Percentiles rank a stretch among this genome's conserved stretches.
phyloP scores from a whole-genome alignment of 2,888 invertebrate species.

The Drosophila koepferae region DNA sequence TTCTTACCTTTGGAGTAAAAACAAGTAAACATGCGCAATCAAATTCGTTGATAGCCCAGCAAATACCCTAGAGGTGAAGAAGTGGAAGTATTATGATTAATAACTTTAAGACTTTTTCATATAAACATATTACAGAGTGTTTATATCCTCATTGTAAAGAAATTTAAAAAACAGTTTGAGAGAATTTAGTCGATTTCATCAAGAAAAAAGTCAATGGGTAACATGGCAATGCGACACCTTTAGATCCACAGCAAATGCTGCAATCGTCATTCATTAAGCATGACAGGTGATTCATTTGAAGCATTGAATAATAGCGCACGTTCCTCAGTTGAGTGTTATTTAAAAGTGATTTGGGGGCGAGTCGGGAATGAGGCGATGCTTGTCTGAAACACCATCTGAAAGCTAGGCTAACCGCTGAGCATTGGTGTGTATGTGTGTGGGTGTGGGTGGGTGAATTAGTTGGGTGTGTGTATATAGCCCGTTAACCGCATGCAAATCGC shows the following conservation, averaged over 20 bases:
- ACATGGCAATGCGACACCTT: background rate
- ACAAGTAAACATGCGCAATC: background rate
- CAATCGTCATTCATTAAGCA: conserved; percentile 65
- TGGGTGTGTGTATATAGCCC: conserved; percentile 33
- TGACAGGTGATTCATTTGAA: conserved; percentile 67
- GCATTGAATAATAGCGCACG: conserved; percentile 69
- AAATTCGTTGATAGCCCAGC: background rate
- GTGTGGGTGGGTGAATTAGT: conserved; percentile 34
- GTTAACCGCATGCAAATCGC: conserved; percentile 67
- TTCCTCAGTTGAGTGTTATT: conserved; percentile 33
- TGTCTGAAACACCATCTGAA: conserved; percentile 21
- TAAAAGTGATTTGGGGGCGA: conserved; percentile 1
- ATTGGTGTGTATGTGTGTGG: conserved; percentile 20
- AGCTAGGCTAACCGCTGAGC: conserved; percentile 37
- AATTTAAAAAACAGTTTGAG: background rate
- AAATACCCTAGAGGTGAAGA: conserved; percentile 4
- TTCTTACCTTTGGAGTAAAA: conserved; percentile 23
- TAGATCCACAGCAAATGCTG: conserved; percentile 18
- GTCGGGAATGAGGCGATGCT: background rate
- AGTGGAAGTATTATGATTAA: background rate
- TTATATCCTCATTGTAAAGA: background rate
- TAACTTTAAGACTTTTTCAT: background rate
- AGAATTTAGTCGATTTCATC: background rate
- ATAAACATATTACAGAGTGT: background rate
- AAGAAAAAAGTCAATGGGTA: background rate